phyloP scores from a whole-genome alignment of 2,888 invertebrate species.

The Drosophila meridionalis region DNA sequence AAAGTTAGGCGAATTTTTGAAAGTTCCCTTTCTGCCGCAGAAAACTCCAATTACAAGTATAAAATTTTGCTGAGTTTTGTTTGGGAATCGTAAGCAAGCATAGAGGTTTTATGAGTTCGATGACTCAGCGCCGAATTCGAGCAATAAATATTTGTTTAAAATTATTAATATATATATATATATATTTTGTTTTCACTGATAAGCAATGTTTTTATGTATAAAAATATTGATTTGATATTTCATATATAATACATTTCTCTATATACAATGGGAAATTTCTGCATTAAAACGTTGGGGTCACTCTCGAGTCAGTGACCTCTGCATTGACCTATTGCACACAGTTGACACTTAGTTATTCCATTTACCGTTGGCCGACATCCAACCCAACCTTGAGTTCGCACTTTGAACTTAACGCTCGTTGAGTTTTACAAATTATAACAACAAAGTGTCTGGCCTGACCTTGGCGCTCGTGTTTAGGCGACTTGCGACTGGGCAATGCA shows the following conservation, averaged over 20 bases:
- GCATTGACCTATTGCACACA: slow-evolving; percentile 18
- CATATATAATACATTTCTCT: neutral
- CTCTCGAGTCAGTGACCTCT: slow-evolving; percentile 31
- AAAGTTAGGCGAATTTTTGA: slow-evolving; percentile 43
- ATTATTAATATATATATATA: neutral
- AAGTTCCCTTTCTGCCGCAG: slow-evolving; percentile 21
- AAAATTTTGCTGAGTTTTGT: slow-evolving; percentile 56
- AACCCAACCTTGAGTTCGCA: slow-evolving; percentile 41
- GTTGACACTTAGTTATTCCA: neutral
- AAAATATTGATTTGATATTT: slow-evolving; percentile 12
- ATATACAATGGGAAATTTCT: neutral
- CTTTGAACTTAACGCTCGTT: slow-evolving; percentile 50
- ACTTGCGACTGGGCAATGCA: slow-evolving; percentile 28
- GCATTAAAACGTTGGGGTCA: neutral
- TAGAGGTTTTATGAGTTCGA: slow-evolving; percentile 40
- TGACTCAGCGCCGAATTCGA: slow-evolving; percentile 50
- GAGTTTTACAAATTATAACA: neutral
- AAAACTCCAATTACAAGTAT: slow-evolving; percentile 54
- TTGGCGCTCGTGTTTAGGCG: slow-evolving; percentile 16
- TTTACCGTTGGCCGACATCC: neutral
- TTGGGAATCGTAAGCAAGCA: slow-evolving; percentile 36
- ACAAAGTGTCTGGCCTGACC: slow-evolving; percentile 23
- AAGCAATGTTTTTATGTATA: neutral
- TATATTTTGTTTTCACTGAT: neutral
- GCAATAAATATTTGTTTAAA: slow-evolving; percentile 22